Base-by-base conservation (phyloP, 1,140 invertebrate genomes). In the Drepana arcuata region DNA sequence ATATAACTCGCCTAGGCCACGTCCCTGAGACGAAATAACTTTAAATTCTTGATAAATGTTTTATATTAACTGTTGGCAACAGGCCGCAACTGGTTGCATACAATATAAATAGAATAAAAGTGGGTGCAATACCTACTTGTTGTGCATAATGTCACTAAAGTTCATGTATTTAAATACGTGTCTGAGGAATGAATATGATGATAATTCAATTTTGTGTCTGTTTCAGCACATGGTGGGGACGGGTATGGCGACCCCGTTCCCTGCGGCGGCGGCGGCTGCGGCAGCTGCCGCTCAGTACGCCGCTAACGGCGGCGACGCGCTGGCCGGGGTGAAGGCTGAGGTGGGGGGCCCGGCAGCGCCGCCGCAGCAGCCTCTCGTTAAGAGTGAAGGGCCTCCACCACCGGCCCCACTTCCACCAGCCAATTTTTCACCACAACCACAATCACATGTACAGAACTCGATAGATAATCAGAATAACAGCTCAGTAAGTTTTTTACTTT, bases 181-280 rank as follows among this genome's bases (percentile, higher is more conserved):
- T n/a, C n/a, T n/a, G n/a, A n/a, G n/a, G n/a, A n/a, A n/a, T n/a
- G n/a, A n/a, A n/a, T n/a, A n/a, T n/a, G n/a, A n/a, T n/a, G n/a
- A n/a, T n/a, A n/a, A n/a, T n/a, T n/a, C n/a, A n/a, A n/a, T n/a
- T n/a, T n/a, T n/a, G n/a, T n/a, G n/a, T n/a, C n/a, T 80, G 47
- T 92, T 93, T 11, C 89, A 96, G 94, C 94, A 96, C 88, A 95
- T 96, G 92, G 94, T 96, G 86, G 93, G 95, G 87, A 92, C 94
- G 86, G 93, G 93, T 63, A 94, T 95, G 90, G 89, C 90, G 79
- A 87, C 88, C 83, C 92, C 93, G 71, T 94, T 91, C 85, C 86
- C 88, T 53, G 86, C 88, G 70, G 86, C 88, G 70, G 92, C 90
- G 86, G 92, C 91, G 83, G 87, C 89, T 85, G 86, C 87, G 80